Percentiles rank a stretch among this genome's conserved stretches.
phyloP scores from a whole-genome alignment of 2,888 invertebrate genomes.

The Conus canariensis region DNA sequence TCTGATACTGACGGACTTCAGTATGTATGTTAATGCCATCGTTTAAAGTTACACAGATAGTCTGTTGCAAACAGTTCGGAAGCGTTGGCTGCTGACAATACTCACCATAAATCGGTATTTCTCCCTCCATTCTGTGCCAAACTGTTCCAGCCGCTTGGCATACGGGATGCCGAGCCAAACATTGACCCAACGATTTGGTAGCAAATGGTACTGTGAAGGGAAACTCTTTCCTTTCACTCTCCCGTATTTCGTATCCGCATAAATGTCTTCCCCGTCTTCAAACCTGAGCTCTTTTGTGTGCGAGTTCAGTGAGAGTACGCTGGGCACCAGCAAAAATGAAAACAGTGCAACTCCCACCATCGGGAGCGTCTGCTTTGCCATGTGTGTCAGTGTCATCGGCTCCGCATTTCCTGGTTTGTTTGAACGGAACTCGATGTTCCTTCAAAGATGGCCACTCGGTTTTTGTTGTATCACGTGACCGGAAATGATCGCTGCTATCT shows the following conservation, averaged over 20 bases:
- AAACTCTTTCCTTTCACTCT: conserved; percentile 66
- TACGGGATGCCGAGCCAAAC: conserved; percentile 80
- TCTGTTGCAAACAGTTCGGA: no score
- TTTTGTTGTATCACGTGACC: conserved; percentile 40
- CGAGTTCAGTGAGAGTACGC: background rate
- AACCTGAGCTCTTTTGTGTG: background rate
- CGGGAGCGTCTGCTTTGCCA: background rate
- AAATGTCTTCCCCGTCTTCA: conserved; percentile 39
- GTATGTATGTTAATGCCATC: no score
- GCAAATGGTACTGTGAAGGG: conserved; percentile 63
- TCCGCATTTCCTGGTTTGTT: conserved; percentile 35
- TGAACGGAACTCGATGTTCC: background rate
- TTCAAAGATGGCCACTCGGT: conserved; percentile 24
- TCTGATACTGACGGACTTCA: no score
- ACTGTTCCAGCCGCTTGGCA: conserved; percentile 76
- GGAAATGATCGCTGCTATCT: background rate
- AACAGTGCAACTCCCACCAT: background rate
- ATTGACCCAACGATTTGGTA: conserved; percentile 68
- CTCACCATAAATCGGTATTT: conserved; percentile 80
- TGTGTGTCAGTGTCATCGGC: background rate
- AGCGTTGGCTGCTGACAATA: no score
- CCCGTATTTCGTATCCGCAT: conserved; percentile 50
- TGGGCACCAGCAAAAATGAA: background rate
- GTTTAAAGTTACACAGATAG: no score
- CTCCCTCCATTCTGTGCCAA: conserved; percentile 61